Evolutionary conservation across 2,888 invertebrate genomes (phyloP).

Genomic region (Eueremaeus valkanovi): DNA sequence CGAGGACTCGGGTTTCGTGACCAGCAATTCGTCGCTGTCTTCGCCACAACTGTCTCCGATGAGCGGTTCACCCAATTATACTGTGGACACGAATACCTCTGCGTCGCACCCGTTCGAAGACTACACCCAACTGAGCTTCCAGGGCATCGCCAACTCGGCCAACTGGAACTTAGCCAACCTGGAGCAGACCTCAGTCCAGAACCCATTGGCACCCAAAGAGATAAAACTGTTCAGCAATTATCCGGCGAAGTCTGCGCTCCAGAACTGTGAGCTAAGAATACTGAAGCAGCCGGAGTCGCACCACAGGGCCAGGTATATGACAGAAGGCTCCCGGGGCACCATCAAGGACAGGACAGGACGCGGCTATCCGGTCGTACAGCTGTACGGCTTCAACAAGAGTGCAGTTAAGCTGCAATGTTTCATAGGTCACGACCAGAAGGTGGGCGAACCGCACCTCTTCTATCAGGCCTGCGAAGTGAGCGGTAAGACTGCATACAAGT

Average conservation of each 20-base stretch:
- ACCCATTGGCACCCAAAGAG: neutral
- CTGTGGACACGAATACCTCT: neutral
- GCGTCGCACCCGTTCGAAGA: slow-evolving; percentile 2
- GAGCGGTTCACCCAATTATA: neutral
- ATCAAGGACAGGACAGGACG: slow-evolving; percentile 90
- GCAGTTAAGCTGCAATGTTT: slow-evolving; percentile 83
- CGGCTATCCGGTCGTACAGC: slow-evolving; percentile 81
- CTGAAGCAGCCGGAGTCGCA: slow-evolving; percentile 36
- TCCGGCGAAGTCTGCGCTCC: slow-evolving; percentile 23
- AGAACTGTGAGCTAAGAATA: slow-evolving; percentile 16
- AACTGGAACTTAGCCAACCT: slow-evolving; percentile 12
- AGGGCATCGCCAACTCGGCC: neutral
- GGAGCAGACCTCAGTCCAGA: neutral
- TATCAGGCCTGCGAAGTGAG: slow-evolving; percentile 55
- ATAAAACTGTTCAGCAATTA: slow-evolving; percentile 25
- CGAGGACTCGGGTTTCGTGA: slow-evolving; percentile 11
- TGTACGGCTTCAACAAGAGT: slow-evolving; percentile 74
- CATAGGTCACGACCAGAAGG: slow-evolving; percentile 85
- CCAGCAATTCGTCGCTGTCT: neutral
- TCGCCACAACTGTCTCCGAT: slow-evolving; percentile 18
- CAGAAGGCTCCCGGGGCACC: slow-evolving; percentile 90
- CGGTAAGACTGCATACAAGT: slow-evolving; percentile 53
- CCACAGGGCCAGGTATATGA: slow-evolving; percentile 66
- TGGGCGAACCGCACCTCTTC: slow-evolving; percentile 61
- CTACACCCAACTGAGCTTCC: neutral